Conservation (phyloP, 2,113 vertebrate species). For the western clawed frog (Xenopus tropicalis) region UCB_Xtro_10.0 CM004446.2:78758001-78758500, state of each 20-base stretch:
- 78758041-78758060: no score
- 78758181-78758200: constrained; percentile 33
- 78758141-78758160: constrained; percentile 23
- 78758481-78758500: background rate
- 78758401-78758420: background rate
- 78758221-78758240: constrained; percentile 36
- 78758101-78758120: no score
- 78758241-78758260: constrained; percentile 30
- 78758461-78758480: background rate
- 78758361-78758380: constrained; percentile 40
- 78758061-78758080: no score
- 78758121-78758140: background rate
- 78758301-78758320: constrained; percentile 55
- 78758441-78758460: background rate
- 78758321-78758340: constrained; percentile 48
- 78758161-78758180: constrained; percentile 14
- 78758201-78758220: constrained; percentile 21
- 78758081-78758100: no score
- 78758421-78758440: background rate
- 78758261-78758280: constrained; percentile 11
- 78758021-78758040: no score
- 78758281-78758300: constrained; percentile 48
- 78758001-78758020: no score
- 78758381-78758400: constrained; percentile 45
- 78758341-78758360: constrained; percentile 48